Evolutionary conservation across 2,797 vertebrate species (phyloP), one percentile per base, ranked within the genome.

Genomic region (Chelidonichthys spinosus): DNA sequence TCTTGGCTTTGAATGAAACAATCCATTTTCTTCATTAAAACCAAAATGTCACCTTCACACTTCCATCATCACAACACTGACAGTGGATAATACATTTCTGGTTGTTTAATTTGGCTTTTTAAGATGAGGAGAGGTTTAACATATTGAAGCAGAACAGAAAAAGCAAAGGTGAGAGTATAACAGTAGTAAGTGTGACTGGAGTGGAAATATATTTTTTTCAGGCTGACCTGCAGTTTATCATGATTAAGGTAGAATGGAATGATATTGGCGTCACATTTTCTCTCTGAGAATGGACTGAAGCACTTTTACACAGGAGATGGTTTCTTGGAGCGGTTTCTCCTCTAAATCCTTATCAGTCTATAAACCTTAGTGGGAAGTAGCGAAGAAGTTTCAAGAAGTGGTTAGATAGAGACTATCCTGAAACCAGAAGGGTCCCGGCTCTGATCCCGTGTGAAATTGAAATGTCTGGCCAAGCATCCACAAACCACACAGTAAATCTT

Each of bases 371-470:
- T 32, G 25, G 44, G 50, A 72, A 69, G 49, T 39, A n/a, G 53
- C 17, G 6, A 56, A 64, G 11, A 46, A 67, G 65, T 73, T 81
- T 46, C 6, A 25, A 18, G 59, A 74, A 74, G 36, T 60, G 52
- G 43, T 58, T 33, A 17, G 61, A 50, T 50, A 69, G 60, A 71
- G 37, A 47, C 11, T 17, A 0, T 59, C 40, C 60, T 50, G 69
- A 55, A 60, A 72, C 18, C 39, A 64, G 53, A 59, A 65, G 55
- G 36, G 53, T 44, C 43, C 46, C 0, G 8, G 36, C 25, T 74
- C 50, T 68, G 58, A 54, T 83, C 72, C 42, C 11, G 39, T 9
- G 55, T 68, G 55, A 63, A 81, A 79, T 63, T 53, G 50, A 83
- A 74, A 59, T 44, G 66, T 76, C 77, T 63, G 52, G 32, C 63